Percentiles rank a stretch among this genome's conserved stretches.
phyloP scores from a whole-genome alignment of 1,140 invertebrate species.

The Dendrolimus kikuchii region DNA sequence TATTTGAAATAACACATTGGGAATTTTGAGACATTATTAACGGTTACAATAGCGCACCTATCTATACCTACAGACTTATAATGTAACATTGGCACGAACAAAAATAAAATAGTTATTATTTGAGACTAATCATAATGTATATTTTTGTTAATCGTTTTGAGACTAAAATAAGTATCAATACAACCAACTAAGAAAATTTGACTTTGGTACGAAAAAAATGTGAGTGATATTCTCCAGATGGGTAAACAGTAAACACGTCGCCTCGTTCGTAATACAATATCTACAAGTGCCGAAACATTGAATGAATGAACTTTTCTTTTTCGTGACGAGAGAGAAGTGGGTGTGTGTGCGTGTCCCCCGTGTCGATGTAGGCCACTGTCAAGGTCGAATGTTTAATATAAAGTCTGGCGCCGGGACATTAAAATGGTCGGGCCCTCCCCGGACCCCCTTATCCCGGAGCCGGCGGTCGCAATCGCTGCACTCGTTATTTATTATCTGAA shows the following conservation, averaged over 20 bases:
- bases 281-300: constrained; percentile 53
- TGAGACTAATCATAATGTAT: too few species aligned
- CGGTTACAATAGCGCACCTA: too few species aligned
- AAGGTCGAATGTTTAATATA: constrained; percentile 72
- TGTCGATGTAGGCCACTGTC: constrained; percentile 68
- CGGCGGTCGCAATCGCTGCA: constrained; percentile 68
- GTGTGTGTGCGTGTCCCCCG: constrained; percentile 63
- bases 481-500: constrained; percentile 70
- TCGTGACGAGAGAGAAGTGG: constrained; percentile 53
- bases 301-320: constrained; percentile 61
- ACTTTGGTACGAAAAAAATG: constrained; percentile 20
- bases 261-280: constrained; percentile 57
- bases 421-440: constrained; percentile 67
- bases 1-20: too few species aligned
- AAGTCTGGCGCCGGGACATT: constrained; percentile 70
- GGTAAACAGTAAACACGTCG: constrained; percentile 38
- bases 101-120: too few species aligned
- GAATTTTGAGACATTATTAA: too few species aligned
- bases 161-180: constrained; percentile 2
- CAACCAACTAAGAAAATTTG: constrained; percentile 26
- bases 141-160: too few species aligned
- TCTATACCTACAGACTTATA: too few species aligned
- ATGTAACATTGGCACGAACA: too few species aligned
- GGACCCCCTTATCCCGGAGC: constrained; percentile 43
- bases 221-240: constrained; percentile 13